These are phyloP conservation scores for Brevimyrus niger DNA, from an alignment of 2,113 vertebrate species.

Conservation along the genomic window DNA sequence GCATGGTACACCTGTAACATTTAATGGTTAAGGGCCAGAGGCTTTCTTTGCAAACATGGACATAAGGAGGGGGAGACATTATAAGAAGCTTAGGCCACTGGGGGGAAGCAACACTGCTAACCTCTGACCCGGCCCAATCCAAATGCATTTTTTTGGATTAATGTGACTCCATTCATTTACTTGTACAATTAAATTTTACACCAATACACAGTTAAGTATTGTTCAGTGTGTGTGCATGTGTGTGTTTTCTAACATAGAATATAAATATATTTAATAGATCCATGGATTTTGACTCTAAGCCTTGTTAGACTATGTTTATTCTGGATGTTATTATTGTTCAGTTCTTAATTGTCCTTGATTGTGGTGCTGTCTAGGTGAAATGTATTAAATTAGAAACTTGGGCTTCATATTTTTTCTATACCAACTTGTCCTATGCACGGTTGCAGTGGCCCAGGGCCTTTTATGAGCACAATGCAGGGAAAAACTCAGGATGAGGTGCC, in stretches of 20 bases:
- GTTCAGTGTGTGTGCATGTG: neutral
- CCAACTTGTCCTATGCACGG: neutral
- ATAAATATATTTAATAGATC: neutral
- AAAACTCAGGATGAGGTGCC: neutral
- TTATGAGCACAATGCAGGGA: neutral
- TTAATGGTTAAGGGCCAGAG: neutral
- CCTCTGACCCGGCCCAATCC: neutral
- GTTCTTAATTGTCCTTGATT: neutral
- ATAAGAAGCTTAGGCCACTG: neutral
- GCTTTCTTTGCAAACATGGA: neutral
- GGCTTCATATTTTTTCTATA: neutral
- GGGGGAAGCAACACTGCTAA: neutral
- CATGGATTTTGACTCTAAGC: neutral
- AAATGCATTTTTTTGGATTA: neutral
- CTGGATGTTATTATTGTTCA: neutral
- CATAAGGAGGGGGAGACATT: neutral
- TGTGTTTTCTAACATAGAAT: neutral
- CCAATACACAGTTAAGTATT: neutral
- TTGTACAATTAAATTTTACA: neutral
- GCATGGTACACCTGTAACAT: neutral
- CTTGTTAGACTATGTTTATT: neutral
- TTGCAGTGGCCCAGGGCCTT: neutral
- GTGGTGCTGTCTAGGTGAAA: neutral
- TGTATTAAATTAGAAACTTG: neutral
- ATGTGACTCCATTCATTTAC: neutral